These are phyloP conservation scores for Laticauda laticaudata DNA, from an alignment of 2,113 vertebrate species.

Conservation along the genomic window DNA sequence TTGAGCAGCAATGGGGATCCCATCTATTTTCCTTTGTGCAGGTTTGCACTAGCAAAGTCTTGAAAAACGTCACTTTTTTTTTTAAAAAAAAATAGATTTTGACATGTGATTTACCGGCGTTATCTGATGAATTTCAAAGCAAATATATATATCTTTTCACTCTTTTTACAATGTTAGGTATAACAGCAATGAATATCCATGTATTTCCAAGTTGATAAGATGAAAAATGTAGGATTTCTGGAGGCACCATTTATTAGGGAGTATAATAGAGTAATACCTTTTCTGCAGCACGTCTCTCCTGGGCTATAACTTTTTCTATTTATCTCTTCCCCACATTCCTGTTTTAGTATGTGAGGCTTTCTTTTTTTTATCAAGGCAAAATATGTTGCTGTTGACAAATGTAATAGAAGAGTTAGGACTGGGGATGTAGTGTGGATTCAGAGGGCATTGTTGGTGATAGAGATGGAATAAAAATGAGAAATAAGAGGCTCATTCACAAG, in stretches of 20 bases:
- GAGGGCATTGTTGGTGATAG: neutral
- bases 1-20: conserved; percentile 59
- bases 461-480: neutral
- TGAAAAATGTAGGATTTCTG: conserved; percentile 53
- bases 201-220: conserved; percentile 56
- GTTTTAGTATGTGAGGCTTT: conserved; percentile 4
- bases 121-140: conserved; percentile 66
- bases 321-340: neutral
- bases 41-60: conserved; percentile 43
- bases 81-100: conserved; percentile 45
- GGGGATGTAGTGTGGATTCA: neutral
- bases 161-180: conserved; percentile 48
- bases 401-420: conserved; percentile 8
- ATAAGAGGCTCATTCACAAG: neutral
- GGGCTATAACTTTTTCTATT: conserved; percentile 20
- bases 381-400: conserved; percentile 32
- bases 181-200: conserved; percentile 59
- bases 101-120: conserved; percentile 58
- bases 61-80: conserved; percentile 45
- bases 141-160: conserved; percentile 62
- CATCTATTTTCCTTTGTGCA: conserved; percentile 38
- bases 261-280: conserved; percentile 53
- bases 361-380: neutral
- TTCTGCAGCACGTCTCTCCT: conserved; percentile 27
- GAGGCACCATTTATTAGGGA: conserved; percentile 58